These are phyloP conservation scores for Cynoglossus semilaevis DNA, from an alignment of 2,113 vertebrate species.

Conservation along the genomic window DNA sequence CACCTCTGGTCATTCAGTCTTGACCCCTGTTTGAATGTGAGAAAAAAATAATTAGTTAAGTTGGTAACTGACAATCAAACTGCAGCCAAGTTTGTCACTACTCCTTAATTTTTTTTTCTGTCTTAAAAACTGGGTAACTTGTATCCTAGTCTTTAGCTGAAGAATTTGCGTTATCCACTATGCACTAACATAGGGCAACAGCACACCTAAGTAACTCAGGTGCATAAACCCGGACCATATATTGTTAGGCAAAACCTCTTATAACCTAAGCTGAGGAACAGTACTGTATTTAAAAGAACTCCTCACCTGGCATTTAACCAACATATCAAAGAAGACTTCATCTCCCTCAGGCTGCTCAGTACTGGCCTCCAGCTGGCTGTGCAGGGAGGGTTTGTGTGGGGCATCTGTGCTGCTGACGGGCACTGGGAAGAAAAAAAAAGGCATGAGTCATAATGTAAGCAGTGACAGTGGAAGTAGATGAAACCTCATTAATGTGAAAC, in stretches of 20 bases:
- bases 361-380: constrained; percentile 74
- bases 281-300: not conserved
- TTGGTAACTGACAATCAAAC: too few relatives aligned
- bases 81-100: too few relatives aligned
- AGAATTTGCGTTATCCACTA: too few relatives aligned
- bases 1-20: constrained; percentile 93
- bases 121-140: too few relatives aligned
- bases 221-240: too few relatives aligned
- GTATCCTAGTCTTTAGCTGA: too few relatives aligned
- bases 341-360: constrained; percentile 77
- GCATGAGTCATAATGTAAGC: not conserved
- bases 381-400: constrained; percentile 65
- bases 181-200: too few relatives aligned
- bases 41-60: not conserved
- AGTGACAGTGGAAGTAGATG: accelerated
- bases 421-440: constrained; percentile 26
- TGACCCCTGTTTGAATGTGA: constrained; percentile 79
- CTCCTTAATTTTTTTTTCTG: too few relatives aligned
- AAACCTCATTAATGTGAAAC: constrained; percentile 11
- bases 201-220: too few relatives aligned
- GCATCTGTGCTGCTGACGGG: constrained; percentile 37
- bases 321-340: constrained; percentile 91
- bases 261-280: too few relatives aligned
- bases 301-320: constrained; percentile 90
- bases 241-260: too few relatives aligned